Percentiles rank a stretch among this genome's conserved stretches.
phyloP scores from a whole-genome alignment of 2,797 vertebrate species.

The Schizopygopsis pylzovi region DNA sequence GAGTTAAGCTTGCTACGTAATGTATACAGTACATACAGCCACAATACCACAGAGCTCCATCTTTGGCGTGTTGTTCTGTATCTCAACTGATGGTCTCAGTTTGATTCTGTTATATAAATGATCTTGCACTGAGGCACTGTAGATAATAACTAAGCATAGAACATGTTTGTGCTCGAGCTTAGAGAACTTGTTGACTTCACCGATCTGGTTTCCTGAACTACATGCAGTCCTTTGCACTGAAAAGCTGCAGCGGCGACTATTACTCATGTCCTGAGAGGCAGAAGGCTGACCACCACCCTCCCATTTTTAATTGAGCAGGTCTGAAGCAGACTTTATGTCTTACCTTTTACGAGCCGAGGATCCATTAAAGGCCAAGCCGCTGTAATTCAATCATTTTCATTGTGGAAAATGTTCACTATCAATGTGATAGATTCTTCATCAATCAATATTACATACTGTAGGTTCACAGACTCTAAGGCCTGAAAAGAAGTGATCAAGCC shows the following conservation, averaged over 20 bases:
- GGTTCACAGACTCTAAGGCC: slow-evolving; percentile 55
- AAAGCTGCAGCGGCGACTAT: slow-evolving; percentile 63
- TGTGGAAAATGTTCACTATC: slow-evolving; percentile 78
- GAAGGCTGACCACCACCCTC: slow-evolving; percentile 64
- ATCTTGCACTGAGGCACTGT: neutral
- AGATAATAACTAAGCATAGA: neutral
- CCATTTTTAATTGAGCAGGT: slow-evolving; percentile 80
- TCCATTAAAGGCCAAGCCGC: slow-evolving; percentile 69
- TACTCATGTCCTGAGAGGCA: slow-evolving; percentile 72
- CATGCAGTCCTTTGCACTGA: slow-evolving; percentile 20
- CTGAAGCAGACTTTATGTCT: slow-evolving; percentile 71
- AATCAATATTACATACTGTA: slow-evolving; percentile 65
- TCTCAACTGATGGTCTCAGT: neutral
- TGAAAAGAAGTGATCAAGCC: slow-evolving; percentile 64
- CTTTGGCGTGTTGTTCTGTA: neutral
- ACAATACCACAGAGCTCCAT: neutral
- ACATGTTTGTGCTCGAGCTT: slow-evolving; percentile 26
- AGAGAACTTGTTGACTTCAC: slow-evolving; percentile 27
- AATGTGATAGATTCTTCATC: slow-evolving; percentile 78
- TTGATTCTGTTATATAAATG: neutral
- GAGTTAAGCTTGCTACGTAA: slow-evolving; percentile 10
- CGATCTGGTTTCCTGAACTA: slow-evolving; percentile 31
- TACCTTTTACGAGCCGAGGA: slow-evolving; percentile 70
- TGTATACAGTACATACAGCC: slow-evolving; percentile 1
- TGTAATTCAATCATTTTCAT: slow-evolving; percentile 78